A percentile compares a stretch with the other conserved stretches of the same genome.
Conservation (phyloP, 2,888 invertebrate species). For the Apamea epomidion region DNA sequence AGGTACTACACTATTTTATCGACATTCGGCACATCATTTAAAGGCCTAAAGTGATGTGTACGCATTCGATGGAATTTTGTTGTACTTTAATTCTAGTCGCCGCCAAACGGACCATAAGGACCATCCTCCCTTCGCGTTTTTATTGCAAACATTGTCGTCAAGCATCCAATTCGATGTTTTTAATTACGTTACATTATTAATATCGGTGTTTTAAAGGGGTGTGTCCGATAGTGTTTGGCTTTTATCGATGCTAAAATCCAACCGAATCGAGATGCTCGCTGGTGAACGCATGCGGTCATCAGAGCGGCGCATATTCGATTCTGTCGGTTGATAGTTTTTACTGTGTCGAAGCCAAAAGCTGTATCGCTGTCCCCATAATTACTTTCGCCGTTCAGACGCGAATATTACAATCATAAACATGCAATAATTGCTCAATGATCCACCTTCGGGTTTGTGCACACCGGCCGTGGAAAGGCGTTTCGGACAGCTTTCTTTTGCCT, state of each 20-base stretch:
- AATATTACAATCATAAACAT: conserved; percentile 84
- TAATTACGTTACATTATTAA: conserved; percentile 79
- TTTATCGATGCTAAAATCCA: conserved; percentile 76
- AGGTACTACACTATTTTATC: conserved; percentile 80
- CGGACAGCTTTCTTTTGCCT: conserved; percentile 84
- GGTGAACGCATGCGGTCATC: conserved; percentile 58
- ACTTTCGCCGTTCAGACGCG: conserved; percentile 79
- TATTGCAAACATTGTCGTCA: conserved; percentile 78
- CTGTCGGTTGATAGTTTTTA: conserved; percentile 81
- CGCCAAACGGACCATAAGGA: conserved; percentile 83
- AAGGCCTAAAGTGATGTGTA: conserved; percentile 89
- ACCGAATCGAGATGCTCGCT: conserved; percentile 73
- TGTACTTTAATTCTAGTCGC: conserved; percentile 82
- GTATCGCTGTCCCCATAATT: conserved; percentile 82
- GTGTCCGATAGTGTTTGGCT: conserved; percentile 88
- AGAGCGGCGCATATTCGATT: conserved; percentile 73
- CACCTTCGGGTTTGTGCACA: conserved; percentile 75
- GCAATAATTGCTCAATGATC: conserved; percentile 84
- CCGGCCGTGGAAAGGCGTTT: conserved; percentile 69
- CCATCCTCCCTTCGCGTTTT: conserved; percentile 79
- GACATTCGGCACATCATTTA: conserved; percentile 85
- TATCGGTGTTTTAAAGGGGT: conserved; percentile 79
- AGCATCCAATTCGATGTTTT: conserved; percentile 79
- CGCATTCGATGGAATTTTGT: conserved; percentile 84
- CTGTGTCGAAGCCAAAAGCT: conserved; percentile 84